A percentile compares a stretch with the other conserved stretches of the same genome.
These are phyloP conservation scores for Oryzias sinensis DNA, from an alignment of 2,797 vertebrate species.

Conservation along the genomic window DNA sequence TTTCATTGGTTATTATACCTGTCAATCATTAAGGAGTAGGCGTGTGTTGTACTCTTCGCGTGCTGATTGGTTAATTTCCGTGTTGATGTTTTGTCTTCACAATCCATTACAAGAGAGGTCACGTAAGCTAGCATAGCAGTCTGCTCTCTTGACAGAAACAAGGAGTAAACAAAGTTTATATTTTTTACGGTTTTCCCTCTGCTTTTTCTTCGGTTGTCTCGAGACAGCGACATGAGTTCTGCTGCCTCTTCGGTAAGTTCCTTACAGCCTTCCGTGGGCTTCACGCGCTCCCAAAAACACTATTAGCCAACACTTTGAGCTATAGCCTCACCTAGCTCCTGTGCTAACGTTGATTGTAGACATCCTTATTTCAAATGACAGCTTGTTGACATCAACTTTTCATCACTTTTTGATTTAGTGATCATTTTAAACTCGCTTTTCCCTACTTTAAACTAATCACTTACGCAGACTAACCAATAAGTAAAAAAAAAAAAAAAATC, in stretches of 20 bases:
- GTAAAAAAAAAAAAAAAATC: slow-evolving; percentile 23
- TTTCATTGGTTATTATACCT: slow-evolving; percentile 6
- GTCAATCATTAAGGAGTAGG: not conserved
- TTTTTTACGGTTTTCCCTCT: not conserved
- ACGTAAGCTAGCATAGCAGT: slow-evolving; percentile 37
- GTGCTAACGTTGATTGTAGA: slow-evolving; percentile 64
- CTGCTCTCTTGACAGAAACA: slow-evolving; percentile 13
- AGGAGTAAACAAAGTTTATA: slow-evolving; percentile 52
- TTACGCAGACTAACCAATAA: not conserved
- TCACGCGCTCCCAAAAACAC: not conserved
- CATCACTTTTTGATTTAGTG: not conserved
- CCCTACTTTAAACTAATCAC: not conserved
- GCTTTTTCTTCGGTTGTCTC: not conserved
- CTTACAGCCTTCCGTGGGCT: not conserved
- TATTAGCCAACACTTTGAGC: slow-evolving; percentile 30
- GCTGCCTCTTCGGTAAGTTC: slow-evolving; percentile 57
- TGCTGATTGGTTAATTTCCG: slow-evolving; percentile 33
- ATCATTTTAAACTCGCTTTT: not conserved
- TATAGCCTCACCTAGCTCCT: slow-evolving; percentile 39
- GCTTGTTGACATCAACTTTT: not conserved
- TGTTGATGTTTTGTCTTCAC: slow-evolving; percentile 41
- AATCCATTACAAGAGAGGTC: slow-evolving; percentile 33
- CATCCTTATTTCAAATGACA: slow-evolving; percentile 13
- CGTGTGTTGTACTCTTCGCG: not conserved
- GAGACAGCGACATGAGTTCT: slow-evolving; percentile 54